A percentile compares a stretch with the other conserved stretches of the same genome.
phyloP scores from a whole-genome alignment of 2,888 invertebrate genomes.

The Pelosia muscerda region DNA sequence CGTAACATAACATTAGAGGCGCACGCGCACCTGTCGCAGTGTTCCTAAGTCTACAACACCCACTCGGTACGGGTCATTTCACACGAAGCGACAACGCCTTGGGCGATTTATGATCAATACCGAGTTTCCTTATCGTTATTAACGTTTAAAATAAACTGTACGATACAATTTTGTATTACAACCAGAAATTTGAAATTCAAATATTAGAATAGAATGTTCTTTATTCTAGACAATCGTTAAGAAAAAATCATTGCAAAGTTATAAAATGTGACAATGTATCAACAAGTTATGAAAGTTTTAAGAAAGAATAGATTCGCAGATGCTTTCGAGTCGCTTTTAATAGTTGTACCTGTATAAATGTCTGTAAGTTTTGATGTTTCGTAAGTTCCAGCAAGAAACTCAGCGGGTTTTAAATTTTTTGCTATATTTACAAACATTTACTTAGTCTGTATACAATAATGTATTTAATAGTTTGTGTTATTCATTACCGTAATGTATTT shows the following conservation, averaged over 20 bases:
- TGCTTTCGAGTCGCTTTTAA: background rate
- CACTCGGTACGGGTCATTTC: slow-evolving; percentile 52
- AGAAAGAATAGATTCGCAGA: background rate
- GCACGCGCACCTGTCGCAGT: slow-evolving; percentile 23
- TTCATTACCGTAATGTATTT: background rate
- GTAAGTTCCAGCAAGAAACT: too few relatives aligned
- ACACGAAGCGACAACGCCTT: slow-evolving; percentile 42
- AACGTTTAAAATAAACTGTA: slow-evolving; percentile 13
- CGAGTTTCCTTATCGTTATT: slow-evolving; percentile 5
- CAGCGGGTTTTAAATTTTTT: too few relatives aligned
- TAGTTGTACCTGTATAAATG: too few relatives aligned
- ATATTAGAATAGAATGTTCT: background rate
- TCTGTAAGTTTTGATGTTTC: too few relatives aligned
- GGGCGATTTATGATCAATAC: slow-evolving; percentile 8
- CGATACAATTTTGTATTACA: background rate
- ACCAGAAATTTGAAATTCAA: background rate
- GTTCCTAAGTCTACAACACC: slow-evolving; percentile 29
- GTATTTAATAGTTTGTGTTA: background rate
- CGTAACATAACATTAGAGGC: slow-evolving; percentile 47
- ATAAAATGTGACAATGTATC: background rate
- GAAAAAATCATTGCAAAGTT: background rate
- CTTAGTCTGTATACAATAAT: too few relatives aligned
- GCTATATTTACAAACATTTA: too few relatives aligned
- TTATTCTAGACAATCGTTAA: background rate
- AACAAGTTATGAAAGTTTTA: background rate